Percentiles rank a stretch among this genome's conserved stretches.
Conservation (phyloP, 2,113 vertebrate genomes). For the Pachycephala philippinensis region DNA sequence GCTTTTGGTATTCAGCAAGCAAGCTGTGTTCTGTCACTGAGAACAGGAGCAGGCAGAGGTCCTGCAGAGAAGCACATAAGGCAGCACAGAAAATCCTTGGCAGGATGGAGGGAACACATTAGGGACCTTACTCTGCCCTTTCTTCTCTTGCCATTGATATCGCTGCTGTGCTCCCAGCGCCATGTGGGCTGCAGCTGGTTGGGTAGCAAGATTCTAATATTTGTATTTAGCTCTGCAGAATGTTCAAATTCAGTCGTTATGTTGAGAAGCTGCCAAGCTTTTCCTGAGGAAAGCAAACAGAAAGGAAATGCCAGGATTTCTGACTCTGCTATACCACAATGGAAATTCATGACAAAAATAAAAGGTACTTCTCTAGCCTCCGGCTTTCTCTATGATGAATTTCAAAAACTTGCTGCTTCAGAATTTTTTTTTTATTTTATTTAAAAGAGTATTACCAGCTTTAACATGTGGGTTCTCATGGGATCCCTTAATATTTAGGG, state of each 20-base stretch:
- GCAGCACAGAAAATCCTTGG: neutral
- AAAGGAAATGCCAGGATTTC: constrained; percentile 37
- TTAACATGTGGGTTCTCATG: neutral
- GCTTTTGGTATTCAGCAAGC: neutral
- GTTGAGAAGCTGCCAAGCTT: constrained; percentile 16
- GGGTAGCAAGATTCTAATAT: neutral
- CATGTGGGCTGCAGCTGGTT: constrained; percentile 13
- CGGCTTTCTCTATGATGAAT: neutral
- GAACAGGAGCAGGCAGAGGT: neutral
- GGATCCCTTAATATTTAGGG: neutral
- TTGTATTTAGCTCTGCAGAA: neutral
- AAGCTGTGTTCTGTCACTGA: neutral
- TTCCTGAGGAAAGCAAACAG: constrained; percentile 13
- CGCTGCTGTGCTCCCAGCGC: neutral
- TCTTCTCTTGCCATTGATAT: neutral
- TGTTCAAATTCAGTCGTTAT: neutral
- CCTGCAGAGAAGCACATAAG: neutral
- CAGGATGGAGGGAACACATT: neutral
- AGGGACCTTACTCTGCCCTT: neutral
- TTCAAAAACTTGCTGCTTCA: constrained; percentile 18
- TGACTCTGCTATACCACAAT: neutral
- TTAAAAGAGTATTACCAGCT: neutral
- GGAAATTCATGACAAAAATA: constrained; percentile 7
- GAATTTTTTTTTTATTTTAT: neutral
- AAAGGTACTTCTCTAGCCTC: constrained; percentile 34